A percentile compares a stretch with the other conserved stretches of the same genome.
Evolutionary conservation across 1,140 invertebrate species (phyloP).

Genomic region (Drosophila grimshawi): DNA sequence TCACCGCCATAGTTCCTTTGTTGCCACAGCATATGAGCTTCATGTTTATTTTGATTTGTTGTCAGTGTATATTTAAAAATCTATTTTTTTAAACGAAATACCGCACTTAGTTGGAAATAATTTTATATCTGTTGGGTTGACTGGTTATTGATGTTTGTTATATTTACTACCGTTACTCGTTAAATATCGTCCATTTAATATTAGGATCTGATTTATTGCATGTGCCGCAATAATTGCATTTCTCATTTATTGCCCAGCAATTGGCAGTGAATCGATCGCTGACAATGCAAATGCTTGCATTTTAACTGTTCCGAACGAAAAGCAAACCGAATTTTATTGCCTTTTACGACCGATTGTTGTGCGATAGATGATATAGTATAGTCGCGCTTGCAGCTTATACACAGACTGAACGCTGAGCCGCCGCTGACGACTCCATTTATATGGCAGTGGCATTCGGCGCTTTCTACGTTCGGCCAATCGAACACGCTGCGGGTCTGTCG

Average conservation of each 20-base stretch:
- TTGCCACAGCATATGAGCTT: slow-evolving; percentile 40
- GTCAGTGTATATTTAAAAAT: not conserved
- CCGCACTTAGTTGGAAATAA: slow-evolving; percentile 3
- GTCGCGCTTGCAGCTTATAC: slow-evolving; percentile 54
- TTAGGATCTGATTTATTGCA: slow-evolving; percentile 44
- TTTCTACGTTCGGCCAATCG: slow-evolving; percentile 62
- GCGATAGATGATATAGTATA: not conserved
- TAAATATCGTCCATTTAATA: slow-evolving; percentile 16
- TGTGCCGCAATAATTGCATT: slow-evolving; percentile 53
- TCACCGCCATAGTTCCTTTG: slow-evolving; percentile 32
- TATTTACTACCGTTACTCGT: slow-evolving; percentile 22
- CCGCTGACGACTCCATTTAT: slow-evolving; percentile 70
- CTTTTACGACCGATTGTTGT: slow-evolving; percentile 14
- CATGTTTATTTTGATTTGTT: slow-evolving; percentile 15
- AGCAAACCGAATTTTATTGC: slow-evolving; percentile 23
- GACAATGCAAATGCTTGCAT: slow-evolving; percentile 54
- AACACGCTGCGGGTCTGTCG: slow-evolving; percentile 53
- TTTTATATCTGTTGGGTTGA: slow-evolving; percentile 27
- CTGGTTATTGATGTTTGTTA: slow-evolving; percentile 1
- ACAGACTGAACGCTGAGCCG: slow-evolving; percentile 72
- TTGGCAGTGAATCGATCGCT: slow-evolving; percentile 30
- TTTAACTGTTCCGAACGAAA: slow-evolving; percentile 50
- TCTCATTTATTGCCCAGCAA: not conserved
- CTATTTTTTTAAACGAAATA: slow-evolving; percentile 12
- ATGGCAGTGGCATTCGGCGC: slow-evolving; percentile 38